Evolutionary conservation across 2,888 invertebrate genomes (phyloP).

Genomic region (Caenorhabditis sinica): DNA sequence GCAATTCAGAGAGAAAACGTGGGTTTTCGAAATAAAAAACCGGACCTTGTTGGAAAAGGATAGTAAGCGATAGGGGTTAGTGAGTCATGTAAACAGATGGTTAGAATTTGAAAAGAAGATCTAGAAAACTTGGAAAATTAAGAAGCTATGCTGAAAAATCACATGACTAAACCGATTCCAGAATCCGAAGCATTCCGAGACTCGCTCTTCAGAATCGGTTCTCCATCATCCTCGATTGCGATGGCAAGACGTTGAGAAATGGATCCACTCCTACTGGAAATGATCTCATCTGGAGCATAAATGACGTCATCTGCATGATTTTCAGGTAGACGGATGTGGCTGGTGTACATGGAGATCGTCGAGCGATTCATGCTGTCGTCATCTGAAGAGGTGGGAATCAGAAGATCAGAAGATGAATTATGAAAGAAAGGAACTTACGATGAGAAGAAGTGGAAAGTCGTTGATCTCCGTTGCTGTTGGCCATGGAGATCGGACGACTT

Average conservation of each 20-base stretch:
- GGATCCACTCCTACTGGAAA: constrained; percentile 64
- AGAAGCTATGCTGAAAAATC: constrained; percentile 17
- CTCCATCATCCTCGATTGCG: constrained; percentile 60
- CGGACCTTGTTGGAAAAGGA: neutral
- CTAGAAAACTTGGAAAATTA: constrained; percentile 9
- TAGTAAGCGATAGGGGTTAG: neutral
- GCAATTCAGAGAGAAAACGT: neutral
- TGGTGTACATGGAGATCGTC: constrained; percentile 72
- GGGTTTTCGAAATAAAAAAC: too few species aligned
- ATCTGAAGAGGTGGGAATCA: constrained; percentile 13
- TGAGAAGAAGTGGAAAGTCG: constrained; percentile 58
- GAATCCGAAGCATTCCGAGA: constrained; percentile 60
- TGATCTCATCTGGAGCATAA: constrained; percentile 74
- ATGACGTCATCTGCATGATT: constrained; percentile 73
- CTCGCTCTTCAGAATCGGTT: constrained; percentile 58
- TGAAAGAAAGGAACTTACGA: constrained; percentile 14
- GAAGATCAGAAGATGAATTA: neutral
- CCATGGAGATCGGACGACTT: constrained; percentile 59
- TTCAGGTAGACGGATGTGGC: constrained; percentile 69
- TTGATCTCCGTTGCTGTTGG: constrained; percentile 40
- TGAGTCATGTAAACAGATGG: neutral
- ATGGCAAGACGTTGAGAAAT: constrained; percentile 63
- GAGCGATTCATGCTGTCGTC: constrained; percentile 70
- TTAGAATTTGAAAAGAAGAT: constrained; percentile 4
- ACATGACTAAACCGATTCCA: constrained; percentile 66